Conservation (phyloP, 2,797 vertebrate genomes). For the Sebastes taczanowskii region DNA sequence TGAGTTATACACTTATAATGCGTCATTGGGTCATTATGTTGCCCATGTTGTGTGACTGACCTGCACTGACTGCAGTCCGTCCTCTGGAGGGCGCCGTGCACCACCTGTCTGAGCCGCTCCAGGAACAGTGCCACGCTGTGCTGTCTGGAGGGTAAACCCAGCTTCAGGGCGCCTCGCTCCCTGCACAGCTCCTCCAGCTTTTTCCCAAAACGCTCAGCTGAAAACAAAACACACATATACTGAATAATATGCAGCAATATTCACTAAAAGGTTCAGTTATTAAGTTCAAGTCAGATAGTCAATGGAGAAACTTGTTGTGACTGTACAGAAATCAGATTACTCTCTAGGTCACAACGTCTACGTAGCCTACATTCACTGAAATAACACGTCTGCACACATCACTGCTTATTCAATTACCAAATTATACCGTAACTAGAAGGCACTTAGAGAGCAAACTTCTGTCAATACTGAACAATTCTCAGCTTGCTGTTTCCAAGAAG, state of each 20-base stretch:
- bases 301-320: neutral
- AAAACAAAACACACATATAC: constrained; percentile 31
- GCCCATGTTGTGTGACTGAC: constrained; percentile 46
- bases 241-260: neutral
- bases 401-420: neutral
- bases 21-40: neutral
- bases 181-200: constrained; percentile 87
- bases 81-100: constrained; percentile 77
- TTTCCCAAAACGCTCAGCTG: constrained; percentile 86
- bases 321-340: neutral
- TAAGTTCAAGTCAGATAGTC: neutral
- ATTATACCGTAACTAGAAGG: neutral
- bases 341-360: neutral
- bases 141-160: constrained; percentile 88
- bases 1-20: neutral
- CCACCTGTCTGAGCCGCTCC: constrained; percentile 77
- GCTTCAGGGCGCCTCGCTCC: constrained; percentile 80
- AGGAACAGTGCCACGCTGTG: constrained; percentile 84
- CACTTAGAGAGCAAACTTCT: neutral
- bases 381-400: neutral
- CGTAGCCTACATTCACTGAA: neutral
- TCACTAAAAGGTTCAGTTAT: neutral
- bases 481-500: neutral
- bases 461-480: neutral
- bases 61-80: constrained; percentile 52